Conservation (phyloP, 23 tunicate species). For the Trididemnum miniatum region DNA sequence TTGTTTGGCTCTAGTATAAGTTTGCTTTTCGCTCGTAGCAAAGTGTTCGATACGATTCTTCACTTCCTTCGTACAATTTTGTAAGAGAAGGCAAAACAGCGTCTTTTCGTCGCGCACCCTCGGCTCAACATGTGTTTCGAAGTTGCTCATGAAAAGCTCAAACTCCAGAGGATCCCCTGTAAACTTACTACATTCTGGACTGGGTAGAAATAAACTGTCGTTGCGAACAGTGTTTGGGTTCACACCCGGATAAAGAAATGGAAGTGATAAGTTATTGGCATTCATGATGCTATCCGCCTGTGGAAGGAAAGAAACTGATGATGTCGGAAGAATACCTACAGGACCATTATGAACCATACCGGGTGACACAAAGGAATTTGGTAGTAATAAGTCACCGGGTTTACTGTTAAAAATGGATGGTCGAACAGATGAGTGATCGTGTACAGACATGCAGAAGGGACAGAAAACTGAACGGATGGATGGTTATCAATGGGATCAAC, state of each 20-base stretch:
- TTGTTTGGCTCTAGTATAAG: not conserved
- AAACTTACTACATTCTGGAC: not conserved
- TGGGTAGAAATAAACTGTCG: not conserved
- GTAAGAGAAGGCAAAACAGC: not conserved
- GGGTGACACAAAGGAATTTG: too few relatives aligned
- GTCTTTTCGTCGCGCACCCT: not conserved
- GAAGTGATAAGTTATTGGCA: not conserved
- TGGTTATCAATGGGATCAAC: too few relatives aligned
- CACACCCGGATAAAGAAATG: not conserved
- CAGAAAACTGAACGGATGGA: too few relatives aligned
- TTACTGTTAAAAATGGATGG: too few relatives aligned
- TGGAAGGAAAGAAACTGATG: too few relatives aligned
- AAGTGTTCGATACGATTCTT: not conserved
- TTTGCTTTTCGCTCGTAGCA: not conserved
- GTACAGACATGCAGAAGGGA: too few relatives aligned
- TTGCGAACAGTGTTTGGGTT: not conserved
- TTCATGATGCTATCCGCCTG: too few relatives aligned
- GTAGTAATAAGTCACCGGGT: too few relatives aligned
- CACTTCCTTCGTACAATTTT: not conserved
- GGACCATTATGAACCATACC: too few relatives aligned
- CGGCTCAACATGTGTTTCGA: not conserved
- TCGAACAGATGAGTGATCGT: too few relatives aligned
- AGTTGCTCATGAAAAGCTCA: not conserved
- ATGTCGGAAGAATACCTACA: too few relatives aligned
- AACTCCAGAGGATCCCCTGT: not conserved